Evolutionary conservation across 2,888 invertebrate species (phyloP), one percentile per base, ranked within the genome.

Genomic region (Rhagonycha fulva): DNA sequence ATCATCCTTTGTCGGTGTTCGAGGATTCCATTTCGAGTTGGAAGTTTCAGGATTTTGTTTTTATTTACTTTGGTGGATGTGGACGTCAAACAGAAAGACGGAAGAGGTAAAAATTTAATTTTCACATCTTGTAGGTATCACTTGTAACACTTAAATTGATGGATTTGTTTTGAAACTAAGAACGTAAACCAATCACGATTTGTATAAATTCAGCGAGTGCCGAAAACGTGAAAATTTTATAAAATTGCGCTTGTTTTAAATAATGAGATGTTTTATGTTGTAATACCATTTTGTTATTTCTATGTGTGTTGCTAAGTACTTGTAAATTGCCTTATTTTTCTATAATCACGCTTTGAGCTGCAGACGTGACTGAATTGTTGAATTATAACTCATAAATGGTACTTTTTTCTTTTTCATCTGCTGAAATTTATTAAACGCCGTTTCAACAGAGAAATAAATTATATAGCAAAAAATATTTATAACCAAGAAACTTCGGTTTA

Each of bases 301-400:
- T 32, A n/a, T 47, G 47, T 47, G 47, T 47, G 47, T 47, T 47
- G 47, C 47, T n/a, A 47, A 47, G 47, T 47, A 47, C 63, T 14
- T 66, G 63, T 66, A 23, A 66, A 66, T 66, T 66, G 26, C 63
- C 63, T 14, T 66, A 66, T 66, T 66, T 66, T 66, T 66, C 63
- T 66, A 66, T 66, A 66, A 66, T 47, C 47, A 47, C 47, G 47
- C 47, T 47, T 47, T 47, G 47, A 47, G 47, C 47, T 47, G 47
- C n/a, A n/a, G 47, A 66, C 63, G 63, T 66, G 63, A 66, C 63
- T 66, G 26, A 24, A 66, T 66, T 66, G 19, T 66, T 66, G 2
- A 47, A 47, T n/a, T 47, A 9, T n/a, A 47, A 12, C n/a, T 4
- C 5, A 32, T n/a, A 32, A 32, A 32, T 32, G 32, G n/a, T 32